These are phyloP conservation scores for Boleophthalmus pectinirostris DNA, from an alignment of 2,113 vertebrate species.

Conservation along the genomic window DNA sequence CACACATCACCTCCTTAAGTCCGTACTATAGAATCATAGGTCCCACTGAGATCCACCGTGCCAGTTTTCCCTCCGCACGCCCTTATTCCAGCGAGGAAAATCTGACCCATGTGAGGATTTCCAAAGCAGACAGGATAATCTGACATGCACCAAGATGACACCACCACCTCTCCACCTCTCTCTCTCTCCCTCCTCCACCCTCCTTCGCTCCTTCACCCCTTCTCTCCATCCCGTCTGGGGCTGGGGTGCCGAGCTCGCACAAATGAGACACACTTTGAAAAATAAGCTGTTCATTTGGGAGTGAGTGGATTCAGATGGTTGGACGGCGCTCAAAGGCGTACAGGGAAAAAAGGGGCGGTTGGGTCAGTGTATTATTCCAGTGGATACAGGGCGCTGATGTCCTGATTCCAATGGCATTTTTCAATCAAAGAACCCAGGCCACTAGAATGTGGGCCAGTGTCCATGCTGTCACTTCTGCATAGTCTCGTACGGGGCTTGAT, in stretches of 20 bases:
- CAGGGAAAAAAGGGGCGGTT: constrained; percentile 34
- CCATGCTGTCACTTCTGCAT: constrained; percentile 12
- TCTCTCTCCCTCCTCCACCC: constrained; percentile 9
- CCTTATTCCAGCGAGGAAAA: constrained; percentile 53
- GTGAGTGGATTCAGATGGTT: constrained; percentile 78
- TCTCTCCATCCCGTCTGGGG: constrained; percentile 39
- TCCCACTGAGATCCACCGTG: constrained; percentile 30
- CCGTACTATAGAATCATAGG: constrained; percentile 26
- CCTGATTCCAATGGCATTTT: constrained; percentile 50
- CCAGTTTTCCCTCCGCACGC: constrained; percentile 60
- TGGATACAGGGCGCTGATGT: constrained; percentile 63
- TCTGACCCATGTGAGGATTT: constrained; percentile 66
- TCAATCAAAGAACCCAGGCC: constrained; percentile 55
- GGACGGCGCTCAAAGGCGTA: constrained; percentile 67
- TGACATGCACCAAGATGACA: constrained; percentile 65
- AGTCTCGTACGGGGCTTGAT: not conserved
- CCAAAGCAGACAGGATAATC: constrained; percentile 67
- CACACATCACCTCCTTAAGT: constrained; percentile 38
- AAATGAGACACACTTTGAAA: constrained; percentile 73
- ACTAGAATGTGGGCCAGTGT: constrained; percentile 50
- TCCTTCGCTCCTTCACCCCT: constrained; percentile 10
- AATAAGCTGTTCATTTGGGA: constrained; percentile 72
- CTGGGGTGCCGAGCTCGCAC: constrained; percentile 60
- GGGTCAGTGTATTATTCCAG: constrained; percentile 73
- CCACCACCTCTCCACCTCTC: constrained; percentile 41